A percentile compares a stretch with the other conserved stretches of the same genome.
Conservation (phyloP, 2,797 vertebrate species). For the Karalla daura region DNA sequence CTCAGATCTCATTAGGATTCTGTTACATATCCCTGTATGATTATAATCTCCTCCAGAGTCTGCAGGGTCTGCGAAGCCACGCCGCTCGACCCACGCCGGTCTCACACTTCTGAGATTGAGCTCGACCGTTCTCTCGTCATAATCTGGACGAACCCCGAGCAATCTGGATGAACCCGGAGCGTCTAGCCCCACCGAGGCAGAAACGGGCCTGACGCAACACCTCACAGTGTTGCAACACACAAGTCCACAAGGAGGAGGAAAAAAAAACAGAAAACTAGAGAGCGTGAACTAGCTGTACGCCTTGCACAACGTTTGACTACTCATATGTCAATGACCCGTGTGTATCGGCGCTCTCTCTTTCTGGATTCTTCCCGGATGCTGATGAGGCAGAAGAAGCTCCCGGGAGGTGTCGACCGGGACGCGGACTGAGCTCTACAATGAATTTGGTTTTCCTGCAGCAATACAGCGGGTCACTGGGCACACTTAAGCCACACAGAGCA, state of each 20-base stretch:
- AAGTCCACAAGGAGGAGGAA: conserved; percentile 43
- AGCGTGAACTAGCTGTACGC: not conserved
- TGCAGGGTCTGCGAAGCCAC: no score
- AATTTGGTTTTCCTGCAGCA: conserved; percentile 38
- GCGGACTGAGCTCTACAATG: conserved; percentile 42
- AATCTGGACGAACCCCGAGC: no score
- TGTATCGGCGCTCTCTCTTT: conserved; percentile 29
- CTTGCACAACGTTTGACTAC: conserved; percentile 1
- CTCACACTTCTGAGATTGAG: no score
- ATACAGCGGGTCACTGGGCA: conserved; percentile 33
- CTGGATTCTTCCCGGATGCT: conserved; percentile 24
- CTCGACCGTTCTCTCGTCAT: no score
- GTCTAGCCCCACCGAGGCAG: conserved; percentile 5
- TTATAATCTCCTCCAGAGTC: no score
- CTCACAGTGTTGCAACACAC: conserved; percentile 44
- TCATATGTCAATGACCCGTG: conserved; percentile 36
- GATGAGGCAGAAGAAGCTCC: conserved; percentile 48
- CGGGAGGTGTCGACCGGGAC: conserved; percentile 11
- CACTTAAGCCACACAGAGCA: conserved; percentile 21
- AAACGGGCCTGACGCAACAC: no score
- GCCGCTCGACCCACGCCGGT: no score
- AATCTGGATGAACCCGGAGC: no score
- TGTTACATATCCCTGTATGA: not conserved
- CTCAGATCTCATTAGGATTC: conserved; percentile 6
- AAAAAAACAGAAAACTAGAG: conserved; percentile 20